A percentile compares a stretch with the other conserved stretches of the same genome.
These are phyloP conservation scores for Epinotia nisella DNA, from an alignment of 2,888 invertebrate genomes.

Conservation along the genomic window DNA sequence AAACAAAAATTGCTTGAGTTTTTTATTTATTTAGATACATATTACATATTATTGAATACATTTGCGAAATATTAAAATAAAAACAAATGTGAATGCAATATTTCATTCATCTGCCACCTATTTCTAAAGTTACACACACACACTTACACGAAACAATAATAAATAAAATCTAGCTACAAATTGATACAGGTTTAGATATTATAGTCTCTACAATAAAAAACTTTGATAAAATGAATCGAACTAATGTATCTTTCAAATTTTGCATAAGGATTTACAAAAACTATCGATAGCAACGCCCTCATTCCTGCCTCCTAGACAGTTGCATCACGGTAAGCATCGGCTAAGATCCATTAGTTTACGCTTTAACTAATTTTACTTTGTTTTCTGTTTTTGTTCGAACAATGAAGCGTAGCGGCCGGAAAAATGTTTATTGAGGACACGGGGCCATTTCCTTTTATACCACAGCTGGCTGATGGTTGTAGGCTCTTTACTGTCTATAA, in stretches of 20 bases:
- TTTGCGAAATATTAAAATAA: too few relatives aligned
- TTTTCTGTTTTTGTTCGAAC: slow-evolving; percentile 68
- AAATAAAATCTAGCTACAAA: too few relatives aligned
- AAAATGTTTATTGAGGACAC: slow-evolving; percentile 66
- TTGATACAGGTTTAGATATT: too few relatives aligned
- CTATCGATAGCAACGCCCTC: slow-evolving; percentile 43
- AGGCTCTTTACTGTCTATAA: neutral
- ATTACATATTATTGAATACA: neutral
- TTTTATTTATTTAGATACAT: neutral
- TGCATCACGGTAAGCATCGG: slow-evolving; percentile 64
- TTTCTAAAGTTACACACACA: too few relatives aligned
- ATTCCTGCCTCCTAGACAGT: slow-evolving; percentile 55
- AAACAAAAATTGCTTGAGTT: neutral
- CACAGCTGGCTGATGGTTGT: slow-evolving; percentile 19
- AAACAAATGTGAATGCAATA: too few relatives aligned
- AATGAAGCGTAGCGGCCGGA: slow-evolving; percentile 64
- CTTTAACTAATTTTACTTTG: slow-evolving; percentile 76
- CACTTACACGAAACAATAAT: too few relatives aligned
- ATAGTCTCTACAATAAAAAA: neutral
- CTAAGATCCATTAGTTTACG: slow-evolving; percentile 68
- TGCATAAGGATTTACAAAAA: slow-evolving; percentile 2
- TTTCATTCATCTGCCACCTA: too few relatives aligned
- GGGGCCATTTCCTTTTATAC: slow-evolving; percentile 54
- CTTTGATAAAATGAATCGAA: neutral
- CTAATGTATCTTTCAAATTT: neutral